Percentiles rank a stretch among this genome's conserved stretches.
Evolutionary conservation across 2,888 invertebrate species (phyloP).

Genomic region (Heliconius ismenius): DNA sequence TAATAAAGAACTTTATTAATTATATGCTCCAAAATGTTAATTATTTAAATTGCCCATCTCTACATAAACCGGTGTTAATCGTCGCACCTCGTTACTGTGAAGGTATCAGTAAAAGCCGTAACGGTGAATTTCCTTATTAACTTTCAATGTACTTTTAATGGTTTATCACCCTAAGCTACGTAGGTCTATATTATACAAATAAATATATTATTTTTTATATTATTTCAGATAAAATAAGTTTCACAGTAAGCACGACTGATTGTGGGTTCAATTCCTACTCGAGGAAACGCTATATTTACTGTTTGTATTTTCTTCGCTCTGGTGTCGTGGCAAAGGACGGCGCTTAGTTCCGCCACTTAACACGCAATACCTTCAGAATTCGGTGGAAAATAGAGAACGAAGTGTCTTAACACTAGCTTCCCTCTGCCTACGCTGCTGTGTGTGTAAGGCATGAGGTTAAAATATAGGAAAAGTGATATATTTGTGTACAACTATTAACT

Average conservation of each 20-base stretch:
- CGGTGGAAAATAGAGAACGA: no score
- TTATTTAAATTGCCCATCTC: conserved; percentile 21
- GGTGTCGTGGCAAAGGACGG: no score
- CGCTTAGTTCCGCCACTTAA: no score
- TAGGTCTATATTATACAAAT: not conserved
- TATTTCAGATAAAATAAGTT: not conserved
- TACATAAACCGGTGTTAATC: conserved; percentile 57
- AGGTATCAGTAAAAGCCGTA: conserved; percentile 68
- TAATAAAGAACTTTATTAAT: not conserved
- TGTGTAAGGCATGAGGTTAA: no score
- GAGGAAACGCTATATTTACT: no score
- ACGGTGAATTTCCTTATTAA: conserved; percentile 72
- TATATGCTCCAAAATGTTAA: not conserved
- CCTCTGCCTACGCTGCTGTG: no score
- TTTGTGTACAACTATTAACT: not conserved
- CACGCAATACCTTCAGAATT: no score
- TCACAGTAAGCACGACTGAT: no score
- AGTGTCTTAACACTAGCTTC: no score
- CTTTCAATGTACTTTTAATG: conserved; percentile 55
- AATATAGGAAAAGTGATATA: no score
- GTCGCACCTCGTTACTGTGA: conserved; percentile 61
- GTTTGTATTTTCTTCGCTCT: no score
- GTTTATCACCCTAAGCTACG: conserved; percentile 55
- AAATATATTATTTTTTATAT: not conserved
- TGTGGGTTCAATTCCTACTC: no score